These are phyloP conservation scores for Emberiza fucata DNA, from an alignment of 2,113 vertebrate species.

Conservation along the genomic window DNA sequence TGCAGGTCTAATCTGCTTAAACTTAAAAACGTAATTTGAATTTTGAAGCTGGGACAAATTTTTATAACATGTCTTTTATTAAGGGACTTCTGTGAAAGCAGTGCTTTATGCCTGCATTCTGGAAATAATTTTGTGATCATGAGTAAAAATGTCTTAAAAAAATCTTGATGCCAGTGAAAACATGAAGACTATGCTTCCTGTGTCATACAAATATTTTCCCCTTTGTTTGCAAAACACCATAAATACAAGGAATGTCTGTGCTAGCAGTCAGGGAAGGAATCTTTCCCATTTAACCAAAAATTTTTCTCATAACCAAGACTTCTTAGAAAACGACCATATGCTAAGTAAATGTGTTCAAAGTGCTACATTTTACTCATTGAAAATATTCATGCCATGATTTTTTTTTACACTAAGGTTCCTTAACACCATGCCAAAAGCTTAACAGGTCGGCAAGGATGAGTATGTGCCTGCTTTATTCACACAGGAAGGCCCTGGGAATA, in stretches of 20 bases:
- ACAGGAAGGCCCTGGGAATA: neutral
- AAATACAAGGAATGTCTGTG: constrained; percentile 56
- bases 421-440: constrained; percentile 38
- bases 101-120: neutral
- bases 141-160: constrained; percentile 26
- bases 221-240: constrained; percentile 61
- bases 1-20: neutral
- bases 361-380: constrained; percentile 55
- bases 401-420: constrained; percentile 32
- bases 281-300: constrained; percentile 56
- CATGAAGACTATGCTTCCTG: constrained; percentile 31
- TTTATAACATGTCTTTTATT: neutral
- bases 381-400: constrained; percentile 33
- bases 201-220: constrained; percentile 54
- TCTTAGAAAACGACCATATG: constrained; percentile 51
- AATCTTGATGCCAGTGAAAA: constrained; percentile 23
- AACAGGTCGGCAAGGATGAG: constrained; percentile 21
- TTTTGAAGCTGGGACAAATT: neutral
- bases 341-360: constrained; percentile 63
- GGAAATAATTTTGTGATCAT: constrained; percentile 9
- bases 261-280: constrained; percentile 48
- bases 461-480: neutral
- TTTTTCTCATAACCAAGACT: constrained; percentile 43
- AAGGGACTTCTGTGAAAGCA: neutral
- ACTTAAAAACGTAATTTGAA: neutral